A percentile compares a stretch with the other conserved stretches of the same genome.
phyloP scores from a whole-genome alignment of 2,888 invertebrate species.

The Brachyopa scutellaris region DNA sequence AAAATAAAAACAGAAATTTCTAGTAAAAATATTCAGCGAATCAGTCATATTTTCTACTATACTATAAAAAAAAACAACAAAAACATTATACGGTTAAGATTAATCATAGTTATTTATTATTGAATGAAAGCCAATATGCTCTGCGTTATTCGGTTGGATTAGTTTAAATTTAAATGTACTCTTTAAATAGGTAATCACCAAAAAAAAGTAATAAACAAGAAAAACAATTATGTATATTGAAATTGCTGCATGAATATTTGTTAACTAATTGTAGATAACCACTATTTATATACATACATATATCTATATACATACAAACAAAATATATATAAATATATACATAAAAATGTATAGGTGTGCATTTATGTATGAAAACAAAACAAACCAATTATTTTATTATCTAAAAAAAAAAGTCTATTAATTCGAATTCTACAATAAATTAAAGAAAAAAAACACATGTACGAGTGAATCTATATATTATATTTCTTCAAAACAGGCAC shows the following conservation, averaged over 20 bases:
- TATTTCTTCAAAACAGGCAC: slow-evolving; percentile 60
- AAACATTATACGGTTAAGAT: slow-evolving; percentile 24
- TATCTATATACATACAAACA: slow-evolving; percentile 25
- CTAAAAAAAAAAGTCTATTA: slow-evolving; percentile 22
- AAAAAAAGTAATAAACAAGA: slow-evolving; percentile 20
- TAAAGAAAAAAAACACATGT: slow-evolving; percentile 13
- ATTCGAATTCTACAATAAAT: slow-evolving; percentile 49
- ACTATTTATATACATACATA: slow-evolving; percentile 59
- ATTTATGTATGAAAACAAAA: slow-evolving; percentile 32
- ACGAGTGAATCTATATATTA: too few species aligned
- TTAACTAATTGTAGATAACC: slow-evolving; percentile 73
- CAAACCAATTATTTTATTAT: slow-evolving; percentile 61
- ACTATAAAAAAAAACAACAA: slow-evolving; percentile 5
- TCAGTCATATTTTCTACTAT: slow-evolving; percentile 59
- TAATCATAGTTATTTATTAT: slow-evolving; percentile 62
- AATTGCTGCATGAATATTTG: slow-evolving; percentile 65
- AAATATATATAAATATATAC: slow-evolving; percentile 42
- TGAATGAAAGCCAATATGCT: slow-evolving; percentile 37
- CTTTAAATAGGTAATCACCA: slow-evolving; percentile 43
- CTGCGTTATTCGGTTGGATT: slow-evolving; percentile 57
- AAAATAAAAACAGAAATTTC: background rate
- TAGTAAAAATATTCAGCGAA: slow-evolving; percentile 19
- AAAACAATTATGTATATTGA: slow-evolving; percentile 14
- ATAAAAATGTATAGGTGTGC: slow-evolving; percentile 42
- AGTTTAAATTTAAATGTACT: slow-evolving; percentile 59